These are phyloP conservation scores for Drosophila colorata DNA, from an alignment of 2,888 invertebrate genomes.

Conservation along the genomic window DNA sequence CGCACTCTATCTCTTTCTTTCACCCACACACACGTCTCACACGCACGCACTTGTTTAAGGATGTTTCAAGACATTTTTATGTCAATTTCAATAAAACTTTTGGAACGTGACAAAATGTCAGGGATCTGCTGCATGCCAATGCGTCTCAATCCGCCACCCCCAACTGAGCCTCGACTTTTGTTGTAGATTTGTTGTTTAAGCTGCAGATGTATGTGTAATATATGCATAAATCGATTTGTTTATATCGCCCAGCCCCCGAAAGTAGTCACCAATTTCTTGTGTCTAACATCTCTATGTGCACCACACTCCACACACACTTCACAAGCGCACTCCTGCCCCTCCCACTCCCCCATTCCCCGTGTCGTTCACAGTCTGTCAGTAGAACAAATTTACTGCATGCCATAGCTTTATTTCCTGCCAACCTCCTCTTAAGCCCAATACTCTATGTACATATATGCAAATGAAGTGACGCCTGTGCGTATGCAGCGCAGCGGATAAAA, in stretches of 20 bases:
- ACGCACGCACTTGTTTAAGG: conserved; percentile 18
- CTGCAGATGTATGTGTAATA: conserved; percentile 11
- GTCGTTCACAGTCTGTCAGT: conserved; percentile 54
- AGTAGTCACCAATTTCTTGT: conserved; percentile 43
- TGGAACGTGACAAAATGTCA: conserved; percentile 68
- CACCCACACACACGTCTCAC: conserved; percentile 14
- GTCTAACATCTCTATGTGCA: conserved; percentile 52
- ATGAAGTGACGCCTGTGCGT: conserved; percentile 44
- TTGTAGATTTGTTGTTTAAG: neutral
- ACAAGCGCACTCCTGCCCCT: neutral
- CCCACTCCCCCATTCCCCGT: neutral
- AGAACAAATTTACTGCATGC: conserved; percentile 40
- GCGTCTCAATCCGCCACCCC: neutral
- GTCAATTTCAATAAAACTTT: conserved; percentile 62
- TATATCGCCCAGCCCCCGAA: conserved; percentile 21
- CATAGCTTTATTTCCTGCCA: conserved; percentile 1
- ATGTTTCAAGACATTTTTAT: conserved; percentile 45
- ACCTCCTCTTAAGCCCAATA: neutral
- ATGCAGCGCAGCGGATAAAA: conserved; percentile 28
- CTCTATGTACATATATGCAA: conserved; percentile 59
- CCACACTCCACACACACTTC: neutral
- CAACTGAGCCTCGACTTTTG: neutral
- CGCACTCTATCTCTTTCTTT: conserved; percentile 1
- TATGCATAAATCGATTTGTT: conserved; percentile 70
- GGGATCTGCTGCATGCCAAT: conserved; percentile 12